Conservation (phyloP, 2,113 vertebrate species). For the Zosterops borbonicus region DNA sequence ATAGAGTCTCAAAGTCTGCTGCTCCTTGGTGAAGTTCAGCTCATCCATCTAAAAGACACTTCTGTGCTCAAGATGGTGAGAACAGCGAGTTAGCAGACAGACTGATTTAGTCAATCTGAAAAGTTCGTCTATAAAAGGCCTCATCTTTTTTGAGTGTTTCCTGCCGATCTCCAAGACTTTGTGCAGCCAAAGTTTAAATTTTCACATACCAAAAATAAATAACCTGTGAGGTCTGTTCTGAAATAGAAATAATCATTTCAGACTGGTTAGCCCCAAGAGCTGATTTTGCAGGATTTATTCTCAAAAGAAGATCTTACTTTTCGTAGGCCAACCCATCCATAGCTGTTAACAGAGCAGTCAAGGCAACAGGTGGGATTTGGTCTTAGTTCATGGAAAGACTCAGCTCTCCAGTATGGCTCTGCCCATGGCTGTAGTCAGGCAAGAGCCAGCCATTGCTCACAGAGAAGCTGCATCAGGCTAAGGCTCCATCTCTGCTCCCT, state of each 20-base stretch:
- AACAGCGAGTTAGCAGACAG: slow-evolving; percentile 27
- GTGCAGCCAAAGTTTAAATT: background rate
- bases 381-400: background rate
- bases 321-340: background rate
- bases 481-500: background rate
- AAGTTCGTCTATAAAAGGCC: slow-evolving; percentile 1
- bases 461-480: background rate
- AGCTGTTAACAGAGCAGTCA: background rate
- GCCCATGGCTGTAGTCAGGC: background rate
- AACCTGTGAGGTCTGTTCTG: background rate
- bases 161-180: background rate
- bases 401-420: background rate
- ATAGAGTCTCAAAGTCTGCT: slow-evolving; percentile 8
- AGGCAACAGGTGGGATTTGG: background rate
- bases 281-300: background rate
- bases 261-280: background rate
- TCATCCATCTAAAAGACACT: slow-evolving; percentile 41
- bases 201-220: background rate
- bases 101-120: background rate
- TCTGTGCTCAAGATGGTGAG: slow-evolving; percentile 43
- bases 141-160: background rate
- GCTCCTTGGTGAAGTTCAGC: slow-evolving; percentile 13
- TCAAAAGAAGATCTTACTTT: background rate
- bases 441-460: background rate
- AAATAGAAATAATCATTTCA: background rate